Percentiles rank a stretch among this genome's conserved stretches.
Evolutionary conservation across 2,113 vertebrate species (phyloP).

Genomic region (Cavia aperea): DNA sequence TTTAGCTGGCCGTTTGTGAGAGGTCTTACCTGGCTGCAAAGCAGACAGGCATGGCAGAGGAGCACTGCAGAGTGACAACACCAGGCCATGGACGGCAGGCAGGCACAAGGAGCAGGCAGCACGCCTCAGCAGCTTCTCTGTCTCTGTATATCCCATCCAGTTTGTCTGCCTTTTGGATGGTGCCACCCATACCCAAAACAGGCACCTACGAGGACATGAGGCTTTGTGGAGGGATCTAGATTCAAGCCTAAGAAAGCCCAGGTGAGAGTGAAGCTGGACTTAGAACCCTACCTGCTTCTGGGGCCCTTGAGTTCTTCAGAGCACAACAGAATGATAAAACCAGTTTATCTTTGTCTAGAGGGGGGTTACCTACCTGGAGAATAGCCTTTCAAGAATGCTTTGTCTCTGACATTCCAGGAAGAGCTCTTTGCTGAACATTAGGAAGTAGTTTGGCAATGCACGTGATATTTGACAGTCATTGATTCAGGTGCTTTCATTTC

Average conservation of each 20-base stretch:
- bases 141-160: background rate
- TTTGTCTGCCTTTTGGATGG: background rate
- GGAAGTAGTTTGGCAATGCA: conserved; percentile 3
- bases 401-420: conserved; percentile 28
- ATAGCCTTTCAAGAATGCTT: background rate
- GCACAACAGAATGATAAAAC: background rate
- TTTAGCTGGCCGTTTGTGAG: background rate
- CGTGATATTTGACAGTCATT: background rate
- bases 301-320: background rate
- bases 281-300: background rate
- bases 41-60: background rate
- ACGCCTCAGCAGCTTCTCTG: background rate
- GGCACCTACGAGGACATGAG: background rate
- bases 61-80: background rate
- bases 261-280: background rate
- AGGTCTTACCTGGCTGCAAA: background rate
- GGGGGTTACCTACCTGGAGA: background rate
- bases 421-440: background rate
- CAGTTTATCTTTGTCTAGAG: background rate
- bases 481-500: conserved; percentile 35
- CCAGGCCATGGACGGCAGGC: background rate
- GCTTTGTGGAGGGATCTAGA: background rate
- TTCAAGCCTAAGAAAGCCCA: background rate
- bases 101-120: background rate
- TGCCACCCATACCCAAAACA: background rate